Evolutionary conservation across 2,113 vertebrate genomes (phyloP), one percentile per base, ranked within the genome.

Genomic region (Scalopus aquaticus): DNA sequence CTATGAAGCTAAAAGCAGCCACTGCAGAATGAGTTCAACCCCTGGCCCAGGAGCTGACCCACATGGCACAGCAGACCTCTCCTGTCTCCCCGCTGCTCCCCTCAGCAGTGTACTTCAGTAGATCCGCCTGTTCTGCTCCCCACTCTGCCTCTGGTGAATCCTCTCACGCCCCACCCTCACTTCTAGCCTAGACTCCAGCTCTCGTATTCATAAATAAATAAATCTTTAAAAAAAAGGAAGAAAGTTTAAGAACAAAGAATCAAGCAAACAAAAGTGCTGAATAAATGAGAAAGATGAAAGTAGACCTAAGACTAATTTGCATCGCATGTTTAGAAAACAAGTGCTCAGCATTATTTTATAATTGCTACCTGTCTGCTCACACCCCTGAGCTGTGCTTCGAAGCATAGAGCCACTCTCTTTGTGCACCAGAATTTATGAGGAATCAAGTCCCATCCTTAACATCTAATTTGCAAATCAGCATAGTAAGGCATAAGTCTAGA

Each of bases 391-490:
- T 35, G 12, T 9, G 35, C 78, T 44, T 37, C 12, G 10, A 7
- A 70, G n/a, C 42, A 6, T 1, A 44, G 16, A 87, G 20, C 32
- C 58, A 35, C 24, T 28, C 67, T 79, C 76, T 35, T 49, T n/a
- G 24, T 28, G 39, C 44, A 15, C 28, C 51, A 37, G 37, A 73
- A 88, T 85, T 69, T 37, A 54, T 26, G 49, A 73, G 54, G 37
- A 84, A 62, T 37, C 67, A 78, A 67, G 54, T 69, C 42, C 15
- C 78, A 51, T 77, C 17, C 24, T 92, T 73, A 65, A 72, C 32
- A 56, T 83, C 58, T 72, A 81, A 90, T 95, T 95, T 93, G 90
- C 67, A 93, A 74, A 91, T 91, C 49, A 70, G 74, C 51, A 46
- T 2, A 46, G 69, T 44, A 64, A 83, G 26, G 24, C 30, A 49